These are phyloP conservation scores for Pandemis heparana DNA, from an alignment of 2,888 invertebrate genomes.

Conservation along the genomic window DNA sequence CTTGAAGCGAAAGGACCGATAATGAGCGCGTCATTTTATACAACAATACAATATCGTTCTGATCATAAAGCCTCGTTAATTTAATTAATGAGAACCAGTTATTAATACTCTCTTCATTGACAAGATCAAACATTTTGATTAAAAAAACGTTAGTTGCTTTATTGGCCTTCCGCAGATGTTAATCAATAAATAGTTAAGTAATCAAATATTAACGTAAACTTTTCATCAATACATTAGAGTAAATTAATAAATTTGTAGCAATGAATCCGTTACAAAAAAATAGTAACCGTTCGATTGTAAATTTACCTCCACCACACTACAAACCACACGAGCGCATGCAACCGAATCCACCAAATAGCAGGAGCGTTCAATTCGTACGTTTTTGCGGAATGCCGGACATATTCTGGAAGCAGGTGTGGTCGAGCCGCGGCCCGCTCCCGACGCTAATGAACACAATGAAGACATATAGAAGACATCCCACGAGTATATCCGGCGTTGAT, in stretches of 20 bases:
- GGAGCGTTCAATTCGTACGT: slow-evolving; percentile 65
- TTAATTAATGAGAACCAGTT: slow-evolving; percentile 28
- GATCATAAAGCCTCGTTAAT: slow-evolving; percentile 28
- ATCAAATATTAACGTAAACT: background rate
- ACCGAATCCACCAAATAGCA: slow-evolving; percentile 29
- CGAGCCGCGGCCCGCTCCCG: slow-evolving; percentile 58
- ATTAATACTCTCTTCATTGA: slow-evolving; percentile 3
- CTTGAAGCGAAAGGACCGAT: slow-evolving; percentile 63
- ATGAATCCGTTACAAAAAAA: no score
- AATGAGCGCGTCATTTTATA: slow-evolving; percentile 49
- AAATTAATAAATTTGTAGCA: no score
- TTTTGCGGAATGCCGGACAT: slow-evolving; percentile 76
- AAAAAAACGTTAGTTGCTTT: background rate
- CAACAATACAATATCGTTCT: slow-evolving; percentile 34
- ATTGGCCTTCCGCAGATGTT: background rate
- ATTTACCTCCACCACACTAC: background rate
- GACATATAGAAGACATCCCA: slow-evolving; percentile 74
- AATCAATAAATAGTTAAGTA: background rate
- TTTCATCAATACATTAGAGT: background rate
- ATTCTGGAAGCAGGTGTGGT: slow-evolving; percentile 77
- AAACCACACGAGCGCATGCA: background rate
- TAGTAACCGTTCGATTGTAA: no score
- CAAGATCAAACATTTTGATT: background rate
- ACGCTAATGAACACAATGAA: slow-evolving; percentile 86
- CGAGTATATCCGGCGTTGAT: slow-evolving; percentile 84